Conservation (phyloP, 2,113 vertebrate genomes). For the Scomber japonicus region DNA sequence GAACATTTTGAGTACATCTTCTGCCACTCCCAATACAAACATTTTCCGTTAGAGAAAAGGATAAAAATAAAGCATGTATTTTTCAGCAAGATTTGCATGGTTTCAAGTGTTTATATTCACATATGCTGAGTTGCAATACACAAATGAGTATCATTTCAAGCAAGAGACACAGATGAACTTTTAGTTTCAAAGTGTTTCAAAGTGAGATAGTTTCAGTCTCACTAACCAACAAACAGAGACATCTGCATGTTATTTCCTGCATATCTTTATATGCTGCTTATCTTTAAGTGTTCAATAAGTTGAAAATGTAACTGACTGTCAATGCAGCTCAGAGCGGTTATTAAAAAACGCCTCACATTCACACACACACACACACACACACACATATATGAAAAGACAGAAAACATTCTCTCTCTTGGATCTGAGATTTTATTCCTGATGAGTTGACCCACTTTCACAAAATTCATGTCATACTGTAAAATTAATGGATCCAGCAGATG, state of each 20-base stretch:
- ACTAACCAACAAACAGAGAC: neutral
- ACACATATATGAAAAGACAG: neutral
- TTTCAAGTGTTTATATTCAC: neutral
- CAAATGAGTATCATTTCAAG: neutral
- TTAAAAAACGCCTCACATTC: neutral
- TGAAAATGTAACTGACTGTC: neutral
- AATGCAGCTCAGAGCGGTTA: neutral
- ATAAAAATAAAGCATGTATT: no score
- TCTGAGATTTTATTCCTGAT: conserved; percentile 10
- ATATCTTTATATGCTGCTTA: no score
- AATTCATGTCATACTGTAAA: conserved; percentile 16
- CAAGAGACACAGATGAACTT: neutral
- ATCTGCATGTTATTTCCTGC: neutral
- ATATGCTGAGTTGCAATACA: neutral
- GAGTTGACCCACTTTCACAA: neutral
- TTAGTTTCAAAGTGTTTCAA: conserved; percentile 13
- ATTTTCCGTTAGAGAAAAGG: no score
- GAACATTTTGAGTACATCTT: no score
- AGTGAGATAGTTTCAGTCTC: conserved; percentile 3
- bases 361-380: no score
- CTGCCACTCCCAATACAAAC: no score
- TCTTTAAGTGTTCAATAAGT: no score
- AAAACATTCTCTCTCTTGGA: neutral
- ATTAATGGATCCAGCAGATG: neutral
- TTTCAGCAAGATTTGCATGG: neutral